These are phyloP conservation scores for Rhabdomys pumilio DNA, from an alignment of 2,797 vertebrate genomes.

Conservation along the genomic window DNA sequence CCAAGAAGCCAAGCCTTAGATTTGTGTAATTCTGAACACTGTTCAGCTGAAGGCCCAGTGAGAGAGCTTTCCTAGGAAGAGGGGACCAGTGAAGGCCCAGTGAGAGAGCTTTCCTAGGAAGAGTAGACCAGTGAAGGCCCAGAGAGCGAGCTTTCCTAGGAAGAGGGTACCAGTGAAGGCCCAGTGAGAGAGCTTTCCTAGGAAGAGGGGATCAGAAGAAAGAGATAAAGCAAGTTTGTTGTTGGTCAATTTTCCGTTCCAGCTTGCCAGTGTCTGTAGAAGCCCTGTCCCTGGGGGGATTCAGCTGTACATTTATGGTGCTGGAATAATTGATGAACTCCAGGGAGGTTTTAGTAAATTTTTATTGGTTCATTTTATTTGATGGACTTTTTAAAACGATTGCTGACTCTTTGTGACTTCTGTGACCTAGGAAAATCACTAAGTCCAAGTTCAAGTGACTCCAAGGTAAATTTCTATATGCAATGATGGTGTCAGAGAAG, in stretches of 20 bases:
- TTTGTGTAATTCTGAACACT: conserved; percentile 35
- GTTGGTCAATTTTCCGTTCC: background rate
- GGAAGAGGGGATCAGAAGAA: conserved; percentile 12
- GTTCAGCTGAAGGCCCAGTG: conserved; percentile 8
- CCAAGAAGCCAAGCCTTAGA: background rate
- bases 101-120: too few relatives aligned
- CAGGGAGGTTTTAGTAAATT: conserved; percentile 43
- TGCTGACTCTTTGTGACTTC: conserved; percentile 30
- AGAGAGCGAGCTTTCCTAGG: too few relatives aligned
- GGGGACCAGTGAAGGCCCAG: background rate
- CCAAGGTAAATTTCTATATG: conserved; percentile 30
- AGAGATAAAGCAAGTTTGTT: conserved; percentile 9
- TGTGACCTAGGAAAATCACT: conserved; percentile 30
- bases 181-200: background rate
- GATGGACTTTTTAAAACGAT: background rate
- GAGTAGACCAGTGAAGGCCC: too few relatives aligned
- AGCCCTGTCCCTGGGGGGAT: background rate
- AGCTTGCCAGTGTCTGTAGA: conserved; percentile 37
- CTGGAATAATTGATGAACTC: conserved; percentile 51
- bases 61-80: background rate
- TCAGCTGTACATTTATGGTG: conserved; percentile 41
- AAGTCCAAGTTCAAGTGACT: conserved; percentile 36
- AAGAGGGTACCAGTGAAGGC: too few relatives aligned
- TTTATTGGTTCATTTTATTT: conserved; percentile 42
- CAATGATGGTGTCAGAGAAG: background rate